These are phyloP conservation scores for Cephonodes hylas DNA, from an alignment of 2,888 invertebrate genomes.

Conservation along the genomic window DNA sequence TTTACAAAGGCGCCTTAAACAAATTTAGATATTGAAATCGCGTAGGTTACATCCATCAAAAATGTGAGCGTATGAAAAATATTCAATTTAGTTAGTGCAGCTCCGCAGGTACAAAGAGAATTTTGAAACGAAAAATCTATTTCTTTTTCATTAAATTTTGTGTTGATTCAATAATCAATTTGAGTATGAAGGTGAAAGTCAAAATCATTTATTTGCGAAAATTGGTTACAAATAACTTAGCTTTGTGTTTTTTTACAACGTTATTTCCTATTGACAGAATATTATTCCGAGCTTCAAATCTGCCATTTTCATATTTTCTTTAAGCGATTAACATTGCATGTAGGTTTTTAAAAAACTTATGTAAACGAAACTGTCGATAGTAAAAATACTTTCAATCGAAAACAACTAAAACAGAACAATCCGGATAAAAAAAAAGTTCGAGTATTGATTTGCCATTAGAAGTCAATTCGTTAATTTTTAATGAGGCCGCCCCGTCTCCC, in stretches of 20 bases:
- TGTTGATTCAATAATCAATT: background rate
- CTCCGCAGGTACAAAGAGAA: background rate
- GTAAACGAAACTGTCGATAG: background rate
- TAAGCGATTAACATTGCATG: too few relatives aligned
- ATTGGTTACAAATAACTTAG: too few relatives aligned
- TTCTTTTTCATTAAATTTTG: background rate
- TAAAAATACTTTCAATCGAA: background rate
- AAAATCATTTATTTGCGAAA: too few relatives aligned
- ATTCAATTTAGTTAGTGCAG: background rate
- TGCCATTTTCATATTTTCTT: too few relatives aligned
- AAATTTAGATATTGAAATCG: constrained; percentile 5
- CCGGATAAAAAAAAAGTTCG: constrained; percentile 17
- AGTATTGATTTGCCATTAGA: constrained; percentile 72
- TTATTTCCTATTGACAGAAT: too few relatives aligned
- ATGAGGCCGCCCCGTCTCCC: constrained; percentile 55
- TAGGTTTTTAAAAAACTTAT: too few relatives aligned
- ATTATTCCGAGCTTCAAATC: too few relatives aligned
- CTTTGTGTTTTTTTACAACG: too few relatives aligned
- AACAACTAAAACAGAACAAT: background rate
- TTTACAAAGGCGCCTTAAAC: background rate
- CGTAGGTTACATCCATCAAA: background rate
- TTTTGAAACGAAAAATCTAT: background rate
- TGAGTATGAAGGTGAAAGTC: too few relatives aligned
- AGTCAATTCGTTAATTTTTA: constrained; percentile 67
- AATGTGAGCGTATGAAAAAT: constrained; percentile 20